Evolutionary conservation across 2,797 vertebrate genomes (phyloP).

Genomic region (Poecilia picta): DNA sequence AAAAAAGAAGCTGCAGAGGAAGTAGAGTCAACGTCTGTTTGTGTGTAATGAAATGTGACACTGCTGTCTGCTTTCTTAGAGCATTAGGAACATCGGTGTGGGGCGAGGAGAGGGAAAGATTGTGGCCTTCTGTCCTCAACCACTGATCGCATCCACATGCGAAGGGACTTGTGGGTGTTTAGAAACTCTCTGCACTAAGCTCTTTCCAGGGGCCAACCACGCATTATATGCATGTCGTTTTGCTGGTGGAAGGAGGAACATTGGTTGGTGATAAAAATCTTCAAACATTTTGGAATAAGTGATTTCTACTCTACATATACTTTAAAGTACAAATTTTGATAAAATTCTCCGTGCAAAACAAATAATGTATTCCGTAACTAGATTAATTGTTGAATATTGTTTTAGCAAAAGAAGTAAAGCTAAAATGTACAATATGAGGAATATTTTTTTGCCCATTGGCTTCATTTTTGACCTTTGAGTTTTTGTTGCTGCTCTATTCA

Average conservation of each 20-base stretch:
- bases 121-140: constrained; percentile 58
- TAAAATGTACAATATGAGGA: background rate
- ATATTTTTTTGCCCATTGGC: background rate
- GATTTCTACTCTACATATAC: background rate
- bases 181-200: constrained; percentile 67
- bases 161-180: constrained; percentile 68
- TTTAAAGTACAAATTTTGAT: background rate
- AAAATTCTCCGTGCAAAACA: background rate
- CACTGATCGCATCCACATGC: constrained; percentile 63
- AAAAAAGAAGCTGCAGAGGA: constrained; percentile 45
- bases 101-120: background rate
- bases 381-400: background rate
- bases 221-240: constrained; percentile 2
- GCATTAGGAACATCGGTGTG: constrained; percentile 31
- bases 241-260: constrained; percentile 2
- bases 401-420: background rate
- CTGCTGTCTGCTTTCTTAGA: constrained; percentile 42
- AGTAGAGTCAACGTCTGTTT: constrained; percentile 31
- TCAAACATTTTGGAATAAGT: background rate
- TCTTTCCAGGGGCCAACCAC: constrained; percentile 38
- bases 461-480: constrained; percentile 15
- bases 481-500: constrained; percentile 1
- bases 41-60: constrained; percentile 37
- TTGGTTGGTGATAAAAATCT: background rate
- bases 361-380: background rate